Base-by-base conservation (phyloP, 2,888 invertebrate genomes). In the Drosophila formosana region DNA sequence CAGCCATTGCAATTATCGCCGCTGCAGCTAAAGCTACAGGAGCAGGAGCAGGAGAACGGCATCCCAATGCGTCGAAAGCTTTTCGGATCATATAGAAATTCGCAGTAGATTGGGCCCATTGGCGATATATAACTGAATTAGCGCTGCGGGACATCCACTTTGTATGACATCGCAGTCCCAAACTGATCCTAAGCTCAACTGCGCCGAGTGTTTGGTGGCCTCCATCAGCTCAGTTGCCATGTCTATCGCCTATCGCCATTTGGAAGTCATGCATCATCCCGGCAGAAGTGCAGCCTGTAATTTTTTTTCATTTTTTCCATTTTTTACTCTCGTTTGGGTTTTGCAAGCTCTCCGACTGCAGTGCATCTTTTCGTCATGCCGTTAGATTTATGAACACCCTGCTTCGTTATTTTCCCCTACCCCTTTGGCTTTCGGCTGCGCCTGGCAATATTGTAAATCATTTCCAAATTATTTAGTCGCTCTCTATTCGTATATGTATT, bases 391-490 rank as follows among this genome's bases (percentile, higher is more conserved):
- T 86, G 89, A 72, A 74, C 65, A 65, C 56, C 37, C 61, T 50
- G 28, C 25, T n/a, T 11, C 26, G 6, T 39, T n/a, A 26, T 45
- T 32, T 30, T 9, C 37, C 62, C 13, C 55, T 7, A 3, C 28
- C 13, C 28, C 8, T 49, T 7, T 37, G 25, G 26, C 51, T 34
- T 57, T 56, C 47, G 70, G 60, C 57, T 57, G 53, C 41, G 53
- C 60, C 49, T 58, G 74, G 85, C 80, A 71, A 77, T 89, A 87
- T 88, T 88, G 88, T 89, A 88, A 88, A 88, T 88, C 88, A 88
- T 86, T 88, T 88, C 84, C 80, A 89, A 89, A 88, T 88, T 88
- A 88, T 88, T 88, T 88, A 84, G 87, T 89, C 80, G 77, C 74
- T 75, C 72, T 68, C 75, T 71, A 88, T 85, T 62, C 76, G 75